Conservation (phyloP, 1,140 invertebrate species). For the Calliopsis andreniformis region DNA sequence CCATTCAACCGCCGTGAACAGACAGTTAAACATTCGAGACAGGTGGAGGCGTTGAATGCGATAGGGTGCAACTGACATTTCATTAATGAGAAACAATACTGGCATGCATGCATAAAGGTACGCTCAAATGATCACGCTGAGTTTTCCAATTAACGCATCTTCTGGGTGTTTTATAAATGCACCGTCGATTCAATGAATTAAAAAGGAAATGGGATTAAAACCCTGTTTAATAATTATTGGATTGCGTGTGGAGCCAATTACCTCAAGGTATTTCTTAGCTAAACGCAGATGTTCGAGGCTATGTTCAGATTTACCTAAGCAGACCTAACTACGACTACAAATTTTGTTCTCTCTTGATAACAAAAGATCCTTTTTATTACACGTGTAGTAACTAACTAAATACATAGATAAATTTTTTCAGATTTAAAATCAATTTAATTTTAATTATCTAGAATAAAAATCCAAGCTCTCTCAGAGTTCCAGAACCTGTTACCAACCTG, state of each 20-base stretch:
- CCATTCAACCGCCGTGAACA: neutral
- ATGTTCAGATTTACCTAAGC: too few species aligned
- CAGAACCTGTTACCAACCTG: constrained; percentile 33
- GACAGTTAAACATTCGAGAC: constrained; percentile 25
- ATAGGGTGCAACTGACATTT: constrained; percentile 42
- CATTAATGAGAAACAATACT: constrained; percentile 43
- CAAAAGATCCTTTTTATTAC: too few species aligned
- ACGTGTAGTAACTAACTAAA: too few species aligned
- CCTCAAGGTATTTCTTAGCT: too few species aligned
- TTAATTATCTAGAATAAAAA: too few species aligned
- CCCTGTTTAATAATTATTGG: too few species aligned
- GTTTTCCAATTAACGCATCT: constrained; percentile 24
- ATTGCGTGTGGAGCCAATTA: too few species aligned
- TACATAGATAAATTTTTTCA: too few species aligned
- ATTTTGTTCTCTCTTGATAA: too few species aligned
- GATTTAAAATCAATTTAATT: too few species aligned
- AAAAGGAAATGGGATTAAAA: neutral
- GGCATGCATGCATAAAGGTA: neutral
- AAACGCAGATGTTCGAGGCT: too few species aligned
- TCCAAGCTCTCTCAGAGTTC: neutral
- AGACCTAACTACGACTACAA: too few species aligned
- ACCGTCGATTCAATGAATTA: neutral
- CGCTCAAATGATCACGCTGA: constrained; percentile 17
- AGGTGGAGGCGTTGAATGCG: constrained; percentile 4
- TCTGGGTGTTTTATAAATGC: neutral